These are phyloP conservation scores for Eonycteris spelaea DNA, from an alignment of 2,113 vertebrate species.

Conservation along the genomic window DNA sequence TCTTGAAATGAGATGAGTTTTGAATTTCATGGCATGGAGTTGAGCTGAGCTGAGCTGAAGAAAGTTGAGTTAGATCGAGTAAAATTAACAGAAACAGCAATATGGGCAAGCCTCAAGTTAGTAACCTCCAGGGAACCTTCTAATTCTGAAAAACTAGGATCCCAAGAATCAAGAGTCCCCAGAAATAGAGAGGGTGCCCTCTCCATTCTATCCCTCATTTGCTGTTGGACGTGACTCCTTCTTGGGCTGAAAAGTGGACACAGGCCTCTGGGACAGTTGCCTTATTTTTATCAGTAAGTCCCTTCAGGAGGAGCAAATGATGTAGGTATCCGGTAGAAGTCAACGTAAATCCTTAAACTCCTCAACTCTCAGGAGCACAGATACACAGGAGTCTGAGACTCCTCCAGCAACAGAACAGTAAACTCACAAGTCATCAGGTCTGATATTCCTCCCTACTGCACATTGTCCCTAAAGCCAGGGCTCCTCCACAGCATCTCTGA, in stretches of 20 bases:
- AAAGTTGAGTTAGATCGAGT: background rate
- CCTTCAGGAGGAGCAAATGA: background rate
- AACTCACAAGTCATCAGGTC: background rate
- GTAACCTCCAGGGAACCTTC: background rate
- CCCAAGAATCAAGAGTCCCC: background rate
- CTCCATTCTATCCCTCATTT: background rate
- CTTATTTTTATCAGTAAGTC: background rate
- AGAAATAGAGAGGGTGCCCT: background rate
- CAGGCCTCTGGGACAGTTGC: background rate
- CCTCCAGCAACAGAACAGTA: background rate
- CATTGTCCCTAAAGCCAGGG: background rate
- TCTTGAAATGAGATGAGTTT: background rate
- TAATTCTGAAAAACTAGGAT: background rate
- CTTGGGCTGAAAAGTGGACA: background rate
- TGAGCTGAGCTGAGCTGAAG: background rate
- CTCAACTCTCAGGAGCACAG: background rate
- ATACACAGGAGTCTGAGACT: background rate
- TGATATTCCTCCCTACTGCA: background rate
- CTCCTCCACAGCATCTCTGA: background rate
- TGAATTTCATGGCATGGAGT: background rate
- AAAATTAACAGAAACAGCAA: background rate
- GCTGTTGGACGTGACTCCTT: background rate
- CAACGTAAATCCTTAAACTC: background rate
- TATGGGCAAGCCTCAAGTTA: background rate
- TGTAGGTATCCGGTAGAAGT: background rate